Conservation (phyloP, 1,140 invertebrate species). For the Papilio glaucus region DNA sequence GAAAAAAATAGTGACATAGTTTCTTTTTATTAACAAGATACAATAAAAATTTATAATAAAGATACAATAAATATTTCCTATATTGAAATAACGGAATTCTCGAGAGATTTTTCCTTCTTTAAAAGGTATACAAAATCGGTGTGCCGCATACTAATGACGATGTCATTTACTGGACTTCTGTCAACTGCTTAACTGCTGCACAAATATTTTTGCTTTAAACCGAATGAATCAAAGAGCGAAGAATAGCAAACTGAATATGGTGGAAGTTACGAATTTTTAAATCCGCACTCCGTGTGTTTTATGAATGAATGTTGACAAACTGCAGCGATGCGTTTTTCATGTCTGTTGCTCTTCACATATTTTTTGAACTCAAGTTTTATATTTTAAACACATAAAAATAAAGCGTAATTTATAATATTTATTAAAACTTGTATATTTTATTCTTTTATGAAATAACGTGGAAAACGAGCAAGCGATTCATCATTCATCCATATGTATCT, state of each 20-base stretch:
- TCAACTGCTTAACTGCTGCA: no score
- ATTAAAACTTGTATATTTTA: no score
- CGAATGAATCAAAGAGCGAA: not conserved
- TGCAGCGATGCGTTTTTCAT: slow-evolving; percentile 10
- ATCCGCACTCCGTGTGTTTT: not conserved
- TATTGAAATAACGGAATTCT: no score
- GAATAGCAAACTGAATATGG: not conserved
- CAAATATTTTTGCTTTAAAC: not conserved
- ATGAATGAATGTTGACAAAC: slow-evolving; percentile 1
- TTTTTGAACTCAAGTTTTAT: no score
- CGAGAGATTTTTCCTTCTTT: not conserved
- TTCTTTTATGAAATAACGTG: no score
- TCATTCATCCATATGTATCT: no score
- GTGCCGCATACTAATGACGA: not conserved
- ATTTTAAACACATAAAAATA: no score
- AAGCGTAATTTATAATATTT: no score
- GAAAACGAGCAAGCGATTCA: no score
- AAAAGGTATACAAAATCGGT: not conserved
- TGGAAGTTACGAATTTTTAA: not conserved
- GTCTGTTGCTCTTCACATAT: not conserved
- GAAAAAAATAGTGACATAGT: no score
- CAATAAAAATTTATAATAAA: not conserved
- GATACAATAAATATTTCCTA: not conserved
- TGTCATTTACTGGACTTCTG: not conserved
- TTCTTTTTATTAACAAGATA: no score